These are phyloP conservation scores for Mimumesa dahlbomi DNA, from an alignment of 2,888 invertebrate genomes.

Conservation along the genomic window DNA sequence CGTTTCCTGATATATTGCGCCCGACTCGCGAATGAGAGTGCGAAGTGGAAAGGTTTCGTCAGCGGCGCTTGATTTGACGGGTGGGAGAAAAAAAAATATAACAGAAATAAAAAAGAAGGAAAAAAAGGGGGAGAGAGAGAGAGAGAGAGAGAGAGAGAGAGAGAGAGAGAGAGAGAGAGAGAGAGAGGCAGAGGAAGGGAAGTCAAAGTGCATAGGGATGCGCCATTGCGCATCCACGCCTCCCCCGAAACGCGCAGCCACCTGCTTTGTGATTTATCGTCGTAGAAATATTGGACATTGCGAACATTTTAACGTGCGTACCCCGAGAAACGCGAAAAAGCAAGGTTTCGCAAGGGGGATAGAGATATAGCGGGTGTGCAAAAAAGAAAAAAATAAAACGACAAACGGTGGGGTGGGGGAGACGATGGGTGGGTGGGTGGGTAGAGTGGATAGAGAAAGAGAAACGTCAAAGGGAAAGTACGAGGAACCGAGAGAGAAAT, in stretches of 20 bases:
- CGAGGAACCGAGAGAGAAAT: background rate
- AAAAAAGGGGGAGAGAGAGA: background rate
- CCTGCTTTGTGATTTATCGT: slow-evolving; percentile 49
- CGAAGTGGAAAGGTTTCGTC: background rate
- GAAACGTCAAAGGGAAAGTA: too few species aligned
- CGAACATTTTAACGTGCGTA: slow-evolving; percentile 28
- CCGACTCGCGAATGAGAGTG: background rate
- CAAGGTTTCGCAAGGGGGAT: background rate
- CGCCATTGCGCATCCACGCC: background rate
- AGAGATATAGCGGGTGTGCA: too few species aligned
- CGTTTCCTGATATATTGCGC: background rate
- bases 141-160: background rate
- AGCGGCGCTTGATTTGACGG: background rate
- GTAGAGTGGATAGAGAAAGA: too few species aligned
- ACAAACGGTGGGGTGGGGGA: background rate
- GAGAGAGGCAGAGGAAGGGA: background rate
- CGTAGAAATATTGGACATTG: slow-evolving; percentile 47
- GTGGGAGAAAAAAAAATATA: too few species aligned
- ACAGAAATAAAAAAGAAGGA: too few species aligned
- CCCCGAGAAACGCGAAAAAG: slow-evolving; percentile 3
- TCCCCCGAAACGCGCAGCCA: background rate
- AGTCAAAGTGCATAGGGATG: slow-evolving; percentile 10
- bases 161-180: background rate
- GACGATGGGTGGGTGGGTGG: background rate
- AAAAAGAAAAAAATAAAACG: background rate